Evolutionary conservation across 2,888 invertebrate species (phyloP).

Genomic region (Hetaerina titia): DNA sequence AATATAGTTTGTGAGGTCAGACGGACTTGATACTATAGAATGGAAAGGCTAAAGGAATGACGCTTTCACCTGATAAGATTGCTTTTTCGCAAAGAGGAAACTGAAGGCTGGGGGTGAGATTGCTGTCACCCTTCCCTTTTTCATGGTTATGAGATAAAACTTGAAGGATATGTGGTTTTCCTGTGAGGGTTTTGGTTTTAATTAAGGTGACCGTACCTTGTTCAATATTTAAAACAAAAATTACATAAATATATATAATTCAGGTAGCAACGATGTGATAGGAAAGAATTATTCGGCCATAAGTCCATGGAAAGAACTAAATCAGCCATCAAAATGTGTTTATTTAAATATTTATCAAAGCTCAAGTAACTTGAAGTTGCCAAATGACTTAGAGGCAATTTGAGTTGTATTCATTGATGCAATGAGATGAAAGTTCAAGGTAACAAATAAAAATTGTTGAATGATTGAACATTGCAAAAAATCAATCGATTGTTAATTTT

Average conservation of each 20-base stretch:
- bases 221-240: slow-evolving; percentile 33
- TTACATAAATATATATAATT: slow-evolving; percentile 45
- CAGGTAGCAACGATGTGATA: slow-evolving; percentile 59
- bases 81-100: background rate
- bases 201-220: background rate
- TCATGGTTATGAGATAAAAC: background rate
- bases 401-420: background rate
- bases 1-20: background rate
- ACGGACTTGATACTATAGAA: background rate
- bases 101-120: background rate
- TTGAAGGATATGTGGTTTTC: background rate
- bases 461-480: background rate
- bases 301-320: slow-evolving; percentile 25
- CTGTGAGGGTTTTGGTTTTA: background rate
- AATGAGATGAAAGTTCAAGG: background rate
- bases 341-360: slow-evolving; percentile 26
- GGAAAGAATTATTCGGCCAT: slow-evolving; percentile 20
- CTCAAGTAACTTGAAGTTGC: background rate
- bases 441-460: background rate
- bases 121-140: background rate
- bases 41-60: background rate
- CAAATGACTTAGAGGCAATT: background rate
- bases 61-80: background rate
- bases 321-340: background rate
- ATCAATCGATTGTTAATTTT: background rate